phyloP scores from a whole-genome alignment of 1,140 invertebrate genomes.

The Anastrepha ludens region DNA sequence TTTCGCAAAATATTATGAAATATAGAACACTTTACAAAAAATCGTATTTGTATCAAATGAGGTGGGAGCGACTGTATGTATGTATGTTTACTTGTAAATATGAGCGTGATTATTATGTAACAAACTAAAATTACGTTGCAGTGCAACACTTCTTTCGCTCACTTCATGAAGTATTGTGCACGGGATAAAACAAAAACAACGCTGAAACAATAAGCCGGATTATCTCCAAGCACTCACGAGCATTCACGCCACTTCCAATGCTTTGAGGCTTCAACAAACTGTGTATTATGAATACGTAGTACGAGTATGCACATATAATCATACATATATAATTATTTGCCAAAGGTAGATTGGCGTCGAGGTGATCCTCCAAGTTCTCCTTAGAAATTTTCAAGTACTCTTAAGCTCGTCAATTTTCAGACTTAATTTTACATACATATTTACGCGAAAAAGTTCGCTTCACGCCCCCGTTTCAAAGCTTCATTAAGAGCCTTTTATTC shows the following conservation, averaged over 20 bases:
- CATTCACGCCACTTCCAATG: neutral
- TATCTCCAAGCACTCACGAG: neutral
- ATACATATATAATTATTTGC: neutral
- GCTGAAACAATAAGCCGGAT: constrained; percentile 27
- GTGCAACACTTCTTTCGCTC: neutral
- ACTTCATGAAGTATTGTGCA: neutral
- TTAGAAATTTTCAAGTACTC: constrained; percentile 12
- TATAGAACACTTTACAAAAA: neutral
- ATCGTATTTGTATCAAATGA: neutral
- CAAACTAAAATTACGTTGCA: neutral
- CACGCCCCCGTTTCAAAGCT: neutral
- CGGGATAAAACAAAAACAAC: neutral
- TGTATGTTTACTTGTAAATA: neutral
- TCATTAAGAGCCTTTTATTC: constrained; percentile 7
- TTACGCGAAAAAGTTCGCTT: too few relatives aligned
- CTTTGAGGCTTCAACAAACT: neutral
- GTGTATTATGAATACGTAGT: neutral
- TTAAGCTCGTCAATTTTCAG: constrained; percentile 10
- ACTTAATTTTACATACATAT: neutral
- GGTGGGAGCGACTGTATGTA: neutral
- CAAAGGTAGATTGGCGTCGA: neutral
- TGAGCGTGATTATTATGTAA: neutral
- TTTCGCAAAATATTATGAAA: too few relatives aligned
- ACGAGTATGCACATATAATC: neutral
- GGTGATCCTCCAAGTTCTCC: neutral